Evolutionary conservation across 2,888 invertebrate genomes (phyloP), one percentile per base, ranked within the genome.

Genomic region (Ypsolopha sequella): DNA sequence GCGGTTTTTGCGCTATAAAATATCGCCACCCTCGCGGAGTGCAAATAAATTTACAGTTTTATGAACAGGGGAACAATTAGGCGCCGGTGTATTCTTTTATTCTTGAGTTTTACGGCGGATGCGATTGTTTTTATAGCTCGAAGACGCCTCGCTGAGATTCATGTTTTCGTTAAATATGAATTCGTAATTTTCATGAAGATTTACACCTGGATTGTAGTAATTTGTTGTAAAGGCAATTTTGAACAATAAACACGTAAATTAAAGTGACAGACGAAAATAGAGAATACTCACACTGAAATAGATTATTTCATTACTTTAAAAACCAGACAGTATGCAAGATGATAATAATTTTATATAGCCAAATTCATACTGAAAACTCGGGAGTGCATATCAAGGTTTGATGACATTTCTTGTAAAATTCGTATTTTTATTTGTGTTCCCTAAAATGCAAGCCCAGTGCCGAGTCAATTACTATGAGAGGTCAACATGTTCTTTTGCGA

Each of bases 41-140:
- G 74, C 75, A 76, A 82, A 76, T 79, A 81, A 84, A 80, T 85
- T 82, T 80, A 82, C 82, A 84, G 80, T 86, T 86, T 85, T 78
- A 85, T 82, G 84, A 86, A 82, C 84, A 78, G 76, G 82, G 82
- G 80, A 80, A 82, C 84, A 85, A 86, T 86, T 86, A 86, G 82
- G 80, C 72, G 72, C 71, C 72, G 70, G 71, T 73, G 66, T 79
- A 72, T 81, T 80, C 75, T 80, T 84, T 80, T 78, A 78, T 78
- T 80, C 76, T 76, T 72, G 70, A 74, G 74, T 73, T 78, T 78
- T 71, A 75, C 76, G 70, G 70, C 65, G 64, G 66, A 70, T 73
- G 71, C 76, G 80, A 81, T 80, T 82, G 78, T 82, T 80, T 79
- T 78, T 77, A 74, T 62, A 58, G 62, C 59, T 65, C 68, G 64